Percentiles rank a stretch among this genome's conserved stretches.
Evolutionary conservation across 1,140 invertebrate species (phyloP).

Genomic region (Neelides sp.): DNA sequence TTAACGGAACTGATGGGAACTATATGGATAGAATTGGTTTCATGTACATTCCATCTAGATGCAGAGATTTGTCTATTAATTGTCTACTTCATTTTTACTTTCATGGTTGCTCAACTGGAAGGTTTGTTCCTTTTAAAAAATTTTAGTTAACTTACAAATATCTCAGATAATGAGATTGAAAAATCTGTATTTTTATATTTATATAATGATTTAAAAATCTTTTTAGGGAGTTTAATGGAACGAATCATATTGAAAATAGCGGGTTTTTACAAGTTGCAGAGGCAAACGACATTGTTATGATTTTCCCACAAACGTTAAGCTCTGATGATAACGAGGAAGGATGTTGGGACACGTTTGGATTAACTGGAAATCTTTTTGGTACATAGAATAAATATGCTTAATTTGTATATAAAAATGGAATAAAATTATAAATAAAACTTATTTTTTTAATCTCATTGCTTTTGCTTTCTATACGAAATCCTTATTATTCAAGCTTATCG

Average conservation of each 20-base stretch:
- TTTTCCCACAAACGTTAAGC: conserved; percentile 3
- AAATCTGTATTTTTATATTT: too few relatives aligned
- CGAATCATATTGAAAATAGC: background rate
- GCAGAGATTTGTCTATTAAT: background rate
- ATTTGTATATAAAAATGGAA: background rate
- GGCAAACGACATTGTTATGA: background rate
- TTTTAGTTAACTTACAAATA: background rate
- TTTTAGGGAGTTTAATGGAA: too few relatives aligned
- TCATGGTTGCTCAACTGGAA: conserved; percentile 17
- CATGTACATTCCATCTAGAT: conserved; percentile 12
- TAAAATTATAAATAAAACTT: background rate
- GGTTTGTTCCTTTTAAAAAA: conserved; percentile 4
- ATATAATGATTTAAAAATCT: too few relatives aligned
- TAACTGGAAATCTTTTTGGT: conserved; percentile 10
- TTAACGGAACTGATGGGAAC: background rate
- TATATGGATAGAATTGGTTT: conserved; percentile 14
- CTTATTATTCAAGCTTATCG: too few relatives aligned
- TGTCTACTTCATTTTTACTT: conserved; percentile 21
- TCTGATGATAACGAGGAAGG: background rate
- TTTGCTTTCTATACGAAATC: too few relatives aligned
- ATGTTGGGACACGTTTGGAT: conserved; percentile 14
- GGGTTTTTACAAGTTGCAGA: conserved; percentile 10
- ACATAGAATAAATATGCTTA: background rate
- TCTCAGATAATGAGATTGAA: background rate
- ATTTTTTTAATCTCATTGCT: background rate